These are phyloP conservation scores for Leptosomus discolor DNA, from an alignment of 2,113 vertebrate species.

Conservation along the genomic window DNA sequence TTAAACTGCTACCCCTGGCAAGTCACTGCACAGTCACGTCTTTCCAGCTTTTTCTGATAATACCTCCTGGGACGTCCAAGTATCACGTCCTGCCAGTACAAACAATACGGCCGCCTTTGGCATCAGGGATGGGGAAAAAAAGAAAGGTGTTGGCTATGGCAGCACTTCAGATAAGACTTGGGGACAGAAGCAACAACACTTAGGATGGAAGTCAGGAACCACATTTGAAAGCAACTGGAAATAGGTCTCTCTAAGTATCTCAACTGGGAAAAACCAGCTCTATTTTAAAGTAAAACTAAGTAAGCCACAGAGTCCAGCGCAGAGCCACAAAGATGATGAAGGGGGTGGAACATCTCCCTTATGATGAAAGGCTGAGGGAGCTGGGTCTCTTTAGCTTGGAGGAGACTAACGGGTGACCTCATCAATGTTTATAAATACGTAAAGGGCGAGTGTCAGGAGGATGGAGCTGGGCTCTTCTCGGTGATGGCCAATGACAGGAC, in stretches of 20 bases:
- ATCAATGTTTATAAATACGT: too few relatives aligned
- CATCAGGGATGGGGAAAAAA: not conserved
- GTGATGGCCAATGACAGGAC: too few relatives aligned
- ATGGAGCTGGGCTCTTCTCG: too few relatives aligned
- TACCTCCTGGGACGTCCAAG: not conserved
- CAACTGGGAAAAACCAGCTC: not conserved
- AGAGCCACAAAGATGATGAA: too few relatives aligned
- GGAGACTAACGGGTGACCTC: too few relatives aligned
- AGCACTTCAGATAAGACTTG: not conserved
- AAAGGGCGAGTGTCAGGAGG: too few relatives aligned
- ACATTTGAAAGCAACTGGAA: not conserved
- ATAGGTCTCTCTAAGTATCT: not conserved
- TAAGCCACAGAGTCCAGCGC: not conserved
- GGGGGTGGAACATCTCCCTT: too few relatives aligned
- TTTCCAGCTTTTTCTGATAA: not conserved
- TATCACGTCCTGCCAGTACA: not conserved
- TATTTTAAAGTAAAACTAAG: not conserved
- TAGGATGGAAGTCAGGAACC: not conserved
- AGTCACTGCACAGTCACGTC: not conserved
- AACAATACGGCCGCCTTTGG: not conserved
- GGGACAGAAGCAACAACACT: not conserved
- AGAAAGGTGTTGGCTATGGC: not conserved
- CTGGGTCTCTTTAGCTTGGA: too few relatives aligned
- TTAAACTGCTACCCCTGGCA: not conserved
- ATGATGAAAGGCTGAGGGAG: too few relatives aligned